Evolutionary conservation across 1,140 invertebrate genomes (phyloP), one percentile per base, ranked within the genome.

Genomic region (Lasaia peninsularis): DNA sequence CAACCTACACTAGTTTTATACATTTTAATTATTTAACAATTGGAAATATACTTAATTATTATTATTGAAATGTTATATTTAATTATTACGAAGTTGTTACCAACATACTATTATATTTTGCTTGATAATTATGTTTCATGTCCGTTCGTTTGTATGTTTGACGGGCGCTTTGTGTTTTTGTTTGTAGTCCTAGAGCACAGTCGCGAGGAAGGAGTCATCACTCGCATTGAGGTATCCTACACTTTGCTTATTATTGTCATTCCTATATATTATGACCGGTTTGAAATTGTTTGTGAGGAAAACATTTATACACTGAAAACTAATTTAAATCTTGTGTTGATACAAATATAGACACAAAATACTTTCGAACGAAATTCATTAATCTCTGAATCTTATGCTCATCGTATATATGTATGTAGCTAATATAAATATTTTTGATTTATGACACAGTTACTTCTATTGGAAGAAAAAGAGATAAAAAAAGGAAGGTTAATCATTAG

Each of bases 101-200:
- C 11, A 55, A n/a, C 49, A 35, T 33, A 33, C 33, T 52, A 33
- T 57, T 63, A 60, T 34, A 59, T 52, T 61, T 51, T 40, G 52
- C 52, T 54, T 40, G 14, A 54, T 54, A 28, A 35, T 18, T 55
- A 44, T 70, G 60, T 83, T 70, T 71, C 60, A 64, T 78, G 70
- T 78, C 67, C 74, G 71, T 83, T 67, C 66, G 74, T 85, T 70
- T 82, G 74, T 85, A 73, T 84, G 85, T 88, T 84, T 88, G 80
- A 86, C 81, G 75, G 75, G 72, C 80, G 81, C 81, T 83, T 86
- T 83, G 58, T 86, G 80, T 86, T 87, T 84, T 87, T 89, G 84
- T 86, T 88, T 78, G 85, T 90, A 90, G 88, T 90, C 78, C 74
- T 90, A 88, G 88, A 89, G 80, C 88, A 90, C 83, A 90, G 86